phyloP scores from a whole-genome alignment of 2,113 vertebrate species.

The Pavo muticus region DNA sequence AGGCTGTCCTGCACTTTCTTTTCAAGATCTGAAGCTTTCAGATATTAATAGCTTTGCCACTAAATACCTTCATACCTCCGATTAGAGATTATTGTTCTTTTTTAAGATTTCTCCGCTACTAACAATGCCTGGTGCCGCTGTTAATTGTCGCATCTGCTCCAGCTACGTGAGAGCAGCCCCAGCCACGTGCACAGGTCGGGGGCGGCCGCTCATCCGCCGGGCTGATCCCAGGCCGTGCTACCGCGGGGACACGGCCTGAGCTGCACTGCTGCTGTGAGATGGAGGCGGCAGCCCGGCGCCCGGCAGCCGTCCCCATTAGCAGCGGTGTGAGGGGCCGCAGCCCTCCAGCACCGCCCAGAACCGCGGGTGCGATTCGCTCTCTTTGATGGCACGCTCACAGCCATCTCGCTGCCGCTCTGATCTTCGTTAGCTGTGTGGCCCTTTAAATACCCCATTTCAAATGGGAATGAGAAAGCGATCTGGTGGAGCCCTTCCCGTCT shows the following conservation, averaged over 20 bases:
- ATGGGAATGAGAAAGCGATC: not conserved
- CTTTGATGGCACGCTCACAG: not conserved
- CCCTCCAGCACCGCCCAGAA: not conserved
- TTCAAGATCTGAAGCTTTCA: not conserved
- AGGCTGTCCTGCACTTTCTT: not conserved
- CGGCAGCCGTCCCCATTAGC: not conserved
- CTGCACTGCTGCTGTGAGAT: not conserved
- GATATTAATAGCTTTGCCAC: not conserved
- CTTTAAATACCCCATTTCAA: constrained; percentile 48
- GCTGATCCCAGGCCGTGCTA: not conserved
- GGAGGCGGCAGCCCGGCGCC: not conserved
- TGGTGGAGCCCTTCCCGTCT: not conserved
- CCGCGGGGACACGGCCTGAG: not conserved
- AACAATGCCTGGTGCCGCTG: not conserved
- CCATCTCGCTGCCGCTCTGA: not conserved
- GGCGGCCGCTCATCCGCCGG: not conserved
- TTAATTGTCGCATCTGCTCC: not conserved
- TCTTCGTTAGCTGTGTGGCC: not conserved
- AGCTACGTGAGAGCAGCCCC: not conserved
- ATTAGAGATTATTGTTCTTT: not conserved
- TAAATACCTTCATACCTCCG: not conserved
- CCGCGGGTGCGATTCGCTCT: not conserved
- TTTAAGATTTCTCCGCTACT: not conserved
- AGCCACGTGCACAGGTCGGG: accelerated
- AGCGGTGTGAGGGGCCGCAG: not conserved